Evolutionary conservation across 2,113 vertebrate genomes (phyloP).

Genomic region (Carlito syrichta): DNA sequence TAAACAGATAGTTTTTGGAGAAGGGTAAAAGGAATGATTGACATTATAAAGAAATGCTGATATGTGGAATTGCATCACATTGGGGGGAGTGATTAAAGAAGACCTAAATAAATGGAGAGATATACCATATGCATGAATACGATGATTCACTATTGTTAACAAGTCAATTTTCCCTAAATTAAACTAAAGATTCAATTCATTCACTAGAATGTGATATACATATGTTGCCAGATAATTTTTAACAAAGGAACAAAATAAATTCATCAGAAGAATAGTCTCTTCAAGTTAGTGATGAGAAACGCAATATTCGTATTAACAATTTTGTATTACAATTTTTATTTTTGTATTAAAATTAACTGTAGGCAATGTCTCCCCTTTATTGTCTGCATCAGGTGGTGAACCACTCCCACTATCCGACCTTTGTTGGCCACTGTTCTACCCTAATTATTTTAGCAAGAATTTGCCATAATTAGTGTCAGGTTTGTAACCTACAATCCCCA

Average conservation of each 20-base stretch:
- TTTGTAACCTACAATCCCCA: neutral
- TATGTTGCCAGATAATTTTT: neutral
- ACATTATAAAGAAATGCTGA: neutral
- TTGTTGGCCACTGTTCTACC: neutral
- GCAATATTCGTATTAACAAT: neutral
- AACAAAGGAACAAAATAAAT: neutral
- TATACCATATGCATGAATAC: neutral
- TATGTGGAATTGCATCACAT: neutral
- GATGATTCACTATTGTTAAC: neutral
- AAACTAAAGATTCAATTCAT: neutral
- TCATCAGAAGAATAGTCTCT: neutral
- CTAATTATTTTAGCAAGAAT: neutral
- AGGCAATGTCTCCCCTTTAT: neutral
- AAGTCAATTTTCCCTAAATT: neutral
- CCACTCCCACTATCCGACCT: neutral
- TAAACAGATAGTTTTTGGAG: neutral
- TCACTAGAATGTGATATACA: too few species aligned
- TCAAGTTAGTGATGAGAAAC: neutral
- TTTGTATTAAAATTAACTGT: neutral
- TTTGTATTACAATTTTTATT: neutral
- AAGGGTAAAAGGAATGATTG: neutral
- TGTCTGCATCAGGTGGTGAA: neutral
- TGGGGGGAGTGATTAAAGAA: neutral
- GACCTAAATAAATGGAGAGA: neutral
- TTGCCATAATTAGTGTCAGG: neutral